A percentile compares a stretch with the other conserved stretches of the same genome.
phyloP scores from a whole-genome alignment of 2,797 vertebrate species.

The Malurus leucopterus region DNA sequence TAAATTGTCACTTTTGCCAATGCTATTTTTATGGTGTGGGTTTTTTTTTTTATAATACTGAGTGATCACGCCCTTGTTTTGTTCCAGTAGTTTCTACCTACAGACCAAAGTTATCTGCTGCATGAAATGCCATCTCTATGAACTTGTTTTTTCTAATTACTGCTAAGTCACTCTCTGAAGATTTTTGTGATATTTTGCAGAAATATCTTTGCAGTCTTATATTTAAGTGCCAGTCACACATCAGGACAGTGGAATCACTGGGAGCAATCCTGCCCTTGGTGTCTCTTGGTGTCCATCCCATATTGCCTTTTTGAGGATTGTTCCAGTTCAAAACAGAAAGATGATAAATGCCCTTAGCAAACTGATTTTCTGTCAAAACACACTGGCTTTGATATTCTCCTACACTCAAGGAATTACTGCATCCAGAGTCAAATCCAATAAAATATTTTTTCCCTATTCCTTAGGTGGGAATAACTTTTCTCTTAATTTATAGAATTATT shows the following conservation, averaged over 20 bases:
- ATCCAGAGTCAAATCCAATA: background rate
- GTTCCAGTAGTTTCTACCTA: background rate
- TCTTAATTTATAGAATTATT: background rate
- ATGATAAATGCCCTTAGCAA: background rate
- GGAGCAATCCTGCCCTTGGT: background rate
- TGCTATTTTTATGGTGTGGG: background rate
- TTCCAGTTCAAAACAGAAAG: background rate
- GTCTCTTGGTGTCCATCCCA: background rate
- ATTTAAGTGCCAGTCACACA: background rate
- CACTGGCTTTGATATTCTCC: background rate
- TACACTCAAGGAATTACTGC: background rate
- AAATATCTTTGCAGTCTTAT: background rate
- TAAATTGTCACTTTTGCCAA: slow-evolving; percentile 34
- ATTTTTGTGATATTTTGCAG: background rate
- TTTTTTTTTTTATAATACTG: background rate
- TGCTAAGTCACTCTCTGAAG: background rate
- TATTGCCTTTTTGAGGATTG: background rate
- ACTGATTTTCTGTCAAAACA: background rate
- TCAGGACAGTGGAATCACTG: background rate
- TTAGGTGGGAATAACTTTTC: background rate
- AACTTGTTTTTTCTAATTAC: background rate
- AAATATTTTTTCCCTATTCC: background rate
- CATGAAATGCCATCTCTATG: background rate
- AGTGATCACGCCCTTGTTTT: background rate
- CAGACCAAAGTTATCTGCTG: background rate